A percentile compares a stretch with the other conserved stretches of the same genome.
These are phyloP conservation scores for Tupiocoris notatus DNA, from an alignment of 2,888 invertebrate genomes.

Conservation along the genomic window DNA sequence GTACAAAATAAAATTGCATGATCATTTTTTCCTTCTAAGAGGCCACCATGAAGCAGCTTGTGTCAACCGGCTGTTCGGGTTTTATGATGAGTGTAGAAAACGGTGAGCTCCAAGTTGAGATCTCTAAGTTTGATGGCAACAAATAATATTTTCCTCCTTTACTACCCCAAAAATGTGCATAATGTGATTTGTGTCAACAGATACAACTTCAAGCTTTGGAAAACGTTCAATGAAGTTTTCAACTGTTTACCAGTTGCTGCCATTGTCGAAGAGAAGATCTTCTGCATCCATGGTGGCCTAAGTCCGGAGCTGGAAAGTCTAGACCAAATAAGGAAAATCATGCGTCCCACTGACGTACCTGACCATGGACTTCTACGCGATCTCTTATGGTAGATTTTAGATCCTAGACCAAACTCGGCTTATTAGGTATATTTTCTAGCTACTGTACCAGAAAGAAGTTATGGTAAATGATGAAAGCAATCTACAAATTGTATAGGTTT, in stretches of 20 bases:
- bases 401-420: too few species aligned
- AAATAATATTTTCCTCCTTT: too few species aligned
- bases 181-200: too few species aligned
- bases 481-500: too few species aligned
- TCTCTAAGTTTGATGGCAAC: too few species aligned
- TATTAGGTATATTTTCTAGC: too few species aligned
- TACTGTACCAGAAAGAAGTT: too few species aligned
- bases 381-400: constrained; percentile 57
- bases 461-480: too few species aligned
- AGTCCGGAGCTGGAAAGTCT: constrained; percentile 56
- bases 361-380: constrained; percentile 62
- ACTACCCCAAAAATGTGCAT: too few species aligned
- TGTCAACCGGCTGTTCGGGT: constrained; percentile 66
- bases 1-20: constrained; percentile 98
- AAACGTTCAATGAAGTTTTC: constrained; percentile 54
- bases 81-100: constrained; percentile 92
- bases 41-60: constrained; percentile 95
- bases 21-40: constrained; percentile 93
- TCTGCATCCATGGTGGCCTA: constrained; percentile 64
- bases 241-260: constrained; percentile 64
- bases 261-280: constrained; percentile 65
- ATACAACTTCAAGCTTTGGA: constrained; percentile 52
- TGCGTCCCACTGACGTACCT: constrained; percentile 60
- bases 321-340: constrained; percentile 60
- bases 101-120: too few species aligned